Conservation (phyloP, 2,797 vertebrate genomes). For the Emys orbicularis region DNA sequence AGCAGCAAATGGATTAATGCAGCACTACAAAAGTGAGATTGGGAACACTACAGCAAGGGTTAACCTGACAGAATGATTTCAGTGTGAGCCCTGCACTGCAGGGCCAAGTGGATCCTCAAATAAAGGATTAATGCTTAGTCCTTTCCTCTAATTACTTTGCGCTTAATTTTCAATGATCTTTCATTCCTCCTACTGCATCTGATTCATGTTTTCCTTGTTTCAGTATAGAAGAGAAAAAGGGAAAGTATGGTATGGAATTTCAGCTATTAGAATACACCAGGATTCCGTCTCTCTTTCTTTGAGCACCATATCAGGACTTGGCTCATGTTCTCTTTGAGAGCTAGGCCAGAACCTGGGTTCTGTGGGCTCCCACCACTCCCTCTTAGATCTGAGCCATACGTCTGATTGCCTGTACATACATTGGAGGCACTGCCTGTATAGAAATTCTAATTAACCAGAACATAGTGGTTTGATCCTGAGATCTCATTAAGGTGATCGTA, state of each 20-base stretch:
- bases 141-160: neutral
- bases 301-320: neutral
- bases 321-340: accelerated
- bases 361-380: no score
- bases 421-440: neutral
- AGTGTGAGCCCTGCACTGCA: neutral
- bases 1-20: neutral
- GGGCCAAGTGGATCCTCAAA: neutral
- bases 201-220: neutral
- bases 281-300: neutral
- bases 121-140: neutral
- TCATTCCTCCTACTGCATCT: neutral
- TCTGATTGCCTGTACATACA: neutral
- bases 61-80: neutral
- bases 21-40: neutral
- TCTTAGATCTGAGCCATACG: neutral
- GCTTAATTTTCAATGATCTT: neutral
- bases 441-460: neutral
- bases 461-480: neutral
- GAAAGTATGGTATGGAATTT: neutral
- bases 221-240: neutral
- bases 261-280: neutral
- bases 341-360: accelerated
- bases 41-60: neutral
- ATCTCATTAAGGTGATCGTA: neutral